phyloP scores from a whole-genome alignment of 2,797 vertebrate species.

The Decapterus maruadsi region DNA sequence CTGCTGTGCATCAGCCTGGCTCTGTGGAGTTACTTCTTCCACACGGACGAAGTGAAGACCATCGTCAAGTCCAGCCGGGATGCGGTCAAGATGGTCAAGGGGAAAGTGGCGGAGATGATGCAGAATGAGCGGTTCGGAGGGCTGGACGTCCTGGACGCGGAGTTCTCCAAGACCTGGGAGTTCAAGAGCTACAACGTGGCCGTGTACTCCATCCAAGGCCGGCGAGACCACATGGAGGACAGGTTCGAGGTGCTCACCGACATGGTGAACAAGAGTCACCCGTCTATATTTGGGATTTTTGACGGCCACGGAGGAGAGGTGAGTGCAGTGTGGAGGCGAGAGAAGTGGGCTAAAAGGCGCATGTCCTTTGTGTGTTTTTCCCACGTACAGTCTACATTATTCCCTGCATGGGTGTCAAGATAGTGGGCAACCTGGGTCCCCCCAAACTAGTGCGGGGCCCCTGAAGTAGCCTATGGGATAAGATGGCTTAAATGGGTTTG shows the following conservation, averaged over 20 bases:
- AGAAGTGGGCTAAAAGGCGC: too few species aligned
- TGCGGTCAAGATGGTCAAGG: constrained; percentile 99
- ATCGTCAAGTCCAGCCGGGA: constrained; percentile 99
- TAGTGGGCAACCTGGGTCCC: background rate
- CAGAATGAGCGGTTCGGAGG: constrained; percentile 96
- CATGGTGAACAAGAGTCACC: constrained; percentile 95
- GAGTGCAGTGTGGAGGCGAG: constrained; percentile 61
- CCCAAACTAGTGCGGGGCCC: background rate
- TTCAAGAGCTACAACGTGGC: constrained; percentile 97
- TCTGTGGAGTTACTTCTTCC: constrained; percentile 99
- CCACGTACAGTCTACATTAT: background rate
- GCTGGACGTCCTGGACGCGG: constrained; percentile 93
- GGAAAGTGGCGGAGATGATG: constrained; percentile 99
- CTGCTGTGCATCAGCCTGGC: constrained; percentile 98
- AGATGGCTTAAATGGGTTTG: background rate
- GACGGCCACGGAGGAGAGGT: constrained; percentile 99
- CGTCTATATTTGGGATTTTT: constrained; percentile 98
- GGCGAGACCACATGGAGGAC: constrained; percentile 99
- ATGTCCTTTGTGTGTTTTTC: background rate
- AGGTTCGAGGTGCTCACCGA: constrained; percentile 96
- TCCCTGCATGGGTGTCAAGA: background rate
- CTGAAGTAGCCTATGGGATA: background rate
- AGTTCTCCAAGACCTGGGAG: constrained; percentile 99
- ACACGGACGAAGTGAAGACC: constrained; percentile 99
- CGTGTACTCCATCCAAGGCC: constrained; percentile 98